phyloP scores from a whole-genome alignment of 2,797 vertebrate genomes.

The Chaetodon trifasciatus region DNA sequence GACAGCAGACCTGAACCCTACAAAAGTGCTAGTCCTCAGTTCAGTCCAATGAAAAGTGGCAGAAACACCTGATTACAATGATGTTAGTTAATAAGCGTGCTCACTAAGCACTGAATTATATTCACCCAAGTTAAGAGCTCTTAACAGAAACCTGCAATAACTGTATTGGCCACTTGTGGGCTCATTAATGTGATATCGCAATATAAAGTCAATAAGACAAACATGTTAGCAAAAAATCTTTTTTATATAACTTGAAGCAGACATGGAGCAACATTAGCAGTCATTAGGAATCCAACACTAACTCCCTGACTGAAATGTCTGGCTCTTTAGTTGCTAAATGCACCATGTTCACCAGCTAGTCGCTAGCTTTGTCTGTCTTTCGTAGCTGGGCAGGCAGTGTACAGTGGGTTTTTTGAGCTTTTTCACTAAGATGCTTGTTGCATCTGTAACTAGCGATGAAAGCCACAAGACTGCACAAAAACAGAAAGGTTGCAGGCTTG shows the following conservation, averaged over 20 bases:
- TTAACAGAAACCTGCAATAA: not conserved
- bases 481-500: not conserved
- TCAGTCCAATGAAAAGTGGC: conserved; percentile 3
- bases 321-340: not conserved
- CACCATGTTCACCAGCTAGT: not conserved
- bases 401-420: not conserved
- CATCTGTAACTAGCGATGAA: not conserved
- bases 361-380: not conserved
- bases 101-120: not conserved
- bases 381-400: no score
- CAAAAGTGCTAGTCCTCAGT: not conserved
- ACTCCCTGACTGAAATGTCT: not conserved
- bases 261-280: not conserved
- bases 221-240: not conserved
- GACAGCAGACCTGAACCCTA: not conserved
- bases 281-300: not conserved
- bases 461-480: not conserved
- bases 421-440: not conserved
- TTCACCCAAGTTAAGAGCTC: not conserved
- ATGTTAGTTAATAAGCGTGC: not conserved
- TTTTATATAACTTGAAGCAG: not conserved
- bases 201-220: not conserved
- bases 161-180: not conserved
- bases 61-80: not conserved
- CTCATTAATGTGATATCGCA: not conserved